phyloP scores from a whole-genome alignment of 2,888 invertebrate genomes.

The Agrochola lychnidis region DNA sequence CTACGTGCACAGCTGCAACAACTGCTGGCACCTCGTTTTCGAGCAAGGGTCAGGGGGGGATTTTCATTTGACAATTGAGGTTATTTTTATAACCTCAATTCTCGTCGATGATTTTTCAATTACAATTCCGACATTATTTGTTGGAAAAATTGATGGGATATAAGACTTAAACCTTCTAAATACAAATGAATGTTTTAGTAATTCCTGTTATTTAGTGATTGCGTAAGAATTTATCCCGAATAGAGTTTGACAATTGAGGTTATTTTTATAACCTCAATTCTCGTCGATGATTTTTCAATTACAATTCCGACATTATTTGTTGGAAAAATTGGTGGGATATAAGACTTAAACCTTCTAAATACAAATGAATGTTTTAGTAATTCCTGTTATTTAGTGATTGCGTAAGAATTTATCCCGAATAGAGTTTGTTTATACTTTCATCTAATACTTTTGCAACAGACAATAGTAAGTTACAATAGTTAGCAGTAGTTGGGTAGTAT shows the following conservation, averaged over 20 bases:
- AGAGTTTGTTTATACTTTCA: background rate
- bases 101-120: background rate
- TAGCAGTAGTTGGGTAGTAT: background rate
- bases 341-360: background rate
- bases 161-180: too few species aligned
- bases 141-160: too few species aligned
- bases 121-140: too few species aligned
- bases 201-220: too few species aligned
- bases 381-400: background rate
- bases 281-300: background rate
- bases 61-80: background rate
- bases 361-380: background rate
- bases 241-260: too few species aligned
- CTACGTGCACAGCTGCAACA: too few species aligned
- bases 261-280: too few species aligned
- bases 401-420: background rate
- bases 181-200: too few species aligned
- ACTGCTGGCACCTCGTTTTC: too few species aligned
- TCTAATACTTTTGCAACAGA: background rate
- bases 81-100: too few species aligned
- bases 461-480: background rate
- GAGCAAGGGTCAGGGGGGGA: too few species aligned
- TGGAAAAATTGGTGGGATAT: background rate
- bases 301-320: background rate
- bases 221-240: too few species aligned